phyloP scores from a whole-genome alignment of 2,113 vertebrate genomes.

The Vireo altiloquus region DNA sequence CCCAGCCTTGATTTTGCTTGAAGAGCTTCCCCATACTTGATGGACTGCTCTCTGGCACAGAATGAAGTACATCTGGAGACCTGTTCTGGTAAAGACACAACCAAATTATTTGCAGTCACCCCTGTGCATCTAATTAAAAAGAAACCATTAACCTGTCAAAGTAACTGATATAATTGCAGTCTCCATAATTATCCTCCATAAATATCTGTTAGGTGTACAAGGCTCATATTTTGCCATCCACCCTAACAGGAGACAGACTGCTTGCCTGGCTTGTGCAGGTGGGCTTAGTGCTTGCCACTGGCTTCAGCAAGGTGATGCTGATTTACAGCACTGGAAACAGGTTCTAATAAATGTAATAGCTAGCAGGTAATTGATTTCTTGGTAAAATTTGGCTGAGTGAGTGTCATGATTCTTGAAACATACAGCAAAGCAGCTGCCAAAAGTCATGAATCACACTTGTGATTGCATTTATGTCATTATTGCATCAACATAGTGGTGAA shows the following conservation, averaged over 20 bases:
- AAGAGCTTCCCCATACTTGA: conserved; percentile 9
- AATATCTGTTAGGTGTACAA: background rate
- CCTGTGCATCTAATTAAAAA: conserved; percentile 56
- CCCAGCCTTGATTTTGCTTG: conserved; percentile 6
- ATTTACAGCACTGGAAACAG: background rate
- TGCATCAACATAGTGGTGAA: background rate
- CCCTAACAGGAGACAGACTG: background rate
- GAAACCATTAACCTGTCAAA: conserved; percentile 13
- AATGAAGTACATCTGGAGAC: background rate
- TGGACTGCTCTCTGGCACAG: background rate
- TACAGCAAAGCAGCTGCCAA: background rate
- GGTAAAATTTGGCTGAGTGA: background rate
- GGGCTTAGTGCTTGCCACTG: background rate
- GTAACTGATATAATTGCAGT: background rate
- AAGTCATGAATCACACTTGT: background rate
- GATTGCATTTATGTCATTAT: background rate
- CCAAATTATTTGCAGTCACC: conserved; percentile 34
- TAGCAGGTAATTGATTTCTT: conserved; percentile 4
- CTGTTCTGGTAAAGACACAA: conserved; percentile 27
- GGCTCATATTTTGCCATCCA: background rate
- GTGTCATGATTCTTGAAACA: background rate
- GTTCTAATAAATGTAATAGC: background rate
- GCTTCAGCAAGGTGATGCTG: background rate
- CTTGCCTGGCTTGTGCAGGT: background rate
- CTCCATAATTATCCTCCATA: background rate